Evolutionary conservation across 2,797 vertebrate species (phyloP), one percentile per base, ranked within the genome.

Genomic region (Trichosurus vulpecula): DNA sequence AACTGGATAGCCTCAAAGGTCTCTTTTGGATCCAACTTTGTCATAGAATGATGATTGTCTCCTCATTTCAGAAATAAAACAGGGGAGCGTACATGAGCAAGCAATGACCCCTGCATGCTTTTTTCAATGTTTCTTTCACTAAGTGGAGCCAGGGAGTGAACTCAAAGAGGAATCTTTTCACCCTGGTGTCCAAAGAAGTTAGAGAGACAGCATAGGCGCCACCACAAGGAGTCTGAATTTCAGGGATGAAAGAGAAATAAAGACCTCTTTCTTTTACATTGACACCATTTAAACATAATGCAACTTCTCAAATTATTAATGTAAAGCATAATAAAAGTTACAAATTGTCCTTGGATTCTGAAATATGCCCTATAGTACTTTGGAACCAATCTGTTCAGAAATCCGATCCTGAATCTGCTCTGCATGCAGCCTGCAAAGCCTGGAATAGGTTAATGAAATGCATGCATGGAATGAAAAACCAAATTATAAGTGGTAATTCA

Each of bases 401-500:
- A 98, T 96, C 57, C 57, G 10, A 47, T 94, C 54, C 94, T 96
- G 90, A 92, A 94, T 47, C 35, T 93, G 95, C 30, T 97, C 90
- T 94, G 66, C 92, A 96, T 97, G 96, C 53, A 97, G 92, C 54
- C 92, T 97, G 90, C 55, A 98, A 96, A 98, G 95, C 54, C 95
- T 66, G n/a, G 96, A 96, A 92, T 96, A 98, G 90, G 74, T 98
- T 97, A 97, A 96, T 94, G 97, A 97, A 97, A 94, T 97, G 97
- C 96, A 98, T 90, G 96, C 5, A 94, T 58, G 66, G 94, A 97
- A 97, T 94, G 90, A 90, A 95, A 98, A 98, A 97, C 51, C 95
- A 87, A 98, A 98, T 97, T 97, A 97, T 95, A 98, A 97, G 93
- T 91, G 0, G 97, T 96, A 51, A 95, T 96, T 97, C 98, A 97